phyloP scores from a whole-genome alignment of 1,140 invertebrate genomes.

The Solenopsis fugax region DNA sequence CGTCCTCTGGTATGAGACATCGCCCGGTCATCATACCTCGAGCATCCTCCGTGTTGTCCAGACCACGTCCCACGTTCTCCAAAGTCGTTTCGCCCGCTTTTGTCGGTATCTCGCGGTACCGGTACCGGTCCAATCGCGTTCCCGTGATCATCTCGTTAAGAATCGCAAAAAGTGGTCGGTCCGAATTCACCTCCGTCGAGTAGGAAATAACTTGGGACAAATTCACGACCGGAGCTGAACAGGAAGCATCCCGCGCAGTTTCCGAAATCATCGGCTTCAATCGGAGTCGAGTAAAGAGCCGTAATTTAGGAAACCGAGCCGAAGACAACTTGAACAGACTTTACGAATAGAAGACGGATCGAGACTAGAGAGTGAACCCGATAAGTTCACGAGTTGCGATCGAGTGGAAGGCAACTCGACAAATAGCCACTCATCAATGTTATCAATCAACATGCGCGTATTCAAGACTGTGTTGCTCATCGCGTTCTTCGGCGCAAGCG shows the following conservation, averaged over 20 bases:
- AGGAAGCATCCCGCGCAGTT: neutral
- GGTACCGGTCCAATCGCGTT: neutral
- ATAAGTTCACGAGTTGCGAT: neutral
- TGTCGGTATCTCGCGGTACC: neutral
- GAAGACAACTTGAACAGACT: neutral
- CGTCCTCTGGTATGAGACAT: constrained; percentile 67
- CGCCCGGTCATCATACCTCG: constrained; percentile 69
- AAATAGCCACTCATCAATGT: constrained; percentile 58
- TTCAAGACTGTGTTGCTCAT: constrained; percentile 77
- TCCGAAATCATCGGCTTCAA: neutral
- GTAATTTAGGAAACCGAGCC: neutral
- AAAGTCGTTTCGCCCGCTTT: neutral
- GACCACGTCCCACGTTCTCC: constrained; percentile 67
- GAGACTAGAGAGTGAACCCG: neutral
- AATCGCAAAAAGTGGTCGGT: constrained; percentile 20
- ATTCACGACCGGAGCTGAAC: neutral
- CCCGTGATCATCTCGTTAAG: neutral
- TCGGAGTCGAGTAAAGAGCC: neutral
- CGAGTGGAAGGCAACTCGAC: neutral
- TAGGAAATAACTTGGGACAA: neutral
- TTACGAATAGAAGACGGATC: neutral
- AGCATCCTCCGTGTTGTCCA: constrained; percentile 70
- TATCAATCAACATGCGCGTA: constrained; percentile 80
- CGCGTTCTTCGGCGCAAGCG: constrained; percentile 18
- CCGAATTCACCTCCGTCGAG: neutral